Evolutionary conservation across 2,888 invertebrate species (phyloP), one percentile per base, ranked within the genome.

Genomic region (Muschampia plurimacula): DNA sequence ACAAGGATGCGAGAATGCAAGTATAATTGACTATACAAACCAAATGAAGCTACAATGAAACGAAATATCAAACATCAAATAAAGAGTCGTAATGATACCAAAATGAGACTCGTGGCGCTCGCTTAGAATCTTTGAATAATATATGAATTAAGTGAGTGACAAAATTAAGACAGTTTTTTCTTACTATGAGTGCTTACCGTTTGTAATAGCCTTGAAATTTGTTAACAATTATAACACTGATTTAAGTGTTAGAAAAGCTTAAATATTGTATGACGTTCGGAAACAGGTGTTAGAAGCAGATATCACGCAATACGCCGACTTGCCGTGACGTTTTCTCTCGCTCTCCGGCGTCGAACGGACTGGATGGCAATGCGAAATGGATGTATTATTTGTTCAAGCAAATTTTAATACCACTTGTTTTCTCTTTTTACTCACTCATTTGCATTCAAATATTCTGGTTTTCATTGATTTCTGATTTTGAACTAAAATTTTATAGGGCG

Each of bases 331-430:
- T 90, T 92, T 92, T 92, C 91, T 89, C 90, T 89, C 84, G 36
- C 36, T 85, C 82, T 86, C 82, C 81, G 82, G 83, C 86, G 83
- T 82, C 85, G 86, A 82, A 82, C 86, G 85, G 89, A 90, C 90
- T 89, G 88, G 89, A 84, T 75, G 77, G 77, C 85, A 77, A 78
- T 80, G 85, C 83, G 80, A 89, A 90, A 86, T 87, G 84, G 77
- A 84, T 87, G 86, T 90, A 90, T 89, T 90, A 88, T 90, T 90
- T 89, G 88, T 86, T 83, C 84, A 89, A 89, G 88, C 86, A 85
- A 81, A 89, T 84, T 79, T 83, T 84, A 71, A 75, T 64, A 66
- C 68, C 72, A 66, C 76, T 81, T 83, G 87, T 84, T 92, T 91
- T 90, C 89, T 88, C 88, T 90, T 89, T 86, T 81, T 82, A 80